Evolutionary conservation across 1,140 invertebrate genomes (phyloP), one percentile per base, ranked within the genome.

Genomic region (Calephelis virginiensis): DNA sequence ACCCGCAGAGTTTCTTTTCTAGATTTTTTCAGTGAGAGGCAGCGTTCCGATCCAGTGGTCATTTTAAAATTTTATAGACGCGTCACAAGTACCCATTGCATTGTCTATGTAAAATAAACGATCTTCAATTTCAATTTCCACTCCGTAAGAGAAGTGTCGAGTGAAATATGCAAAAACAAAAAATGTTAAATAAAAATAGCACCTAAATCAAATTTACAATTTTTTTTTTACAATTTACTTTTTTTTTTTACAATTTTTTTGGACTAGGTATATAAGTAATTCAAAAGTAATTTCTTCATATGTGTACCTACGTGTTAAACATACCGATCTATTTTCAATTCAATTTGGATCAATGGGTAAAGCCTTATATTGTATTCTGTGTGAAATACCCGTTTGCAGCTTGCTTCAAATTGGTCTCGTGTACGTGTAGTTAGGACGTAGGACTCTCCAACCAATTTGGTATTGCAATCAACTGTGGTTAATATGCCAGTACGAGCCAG

Each of bases 391-490:
- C 61, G 56, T 64, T 64, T 64, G 65, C 64, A 63, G 50, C 64
- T 69, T 64, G 64, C 49, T 64, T 64, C 67, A 68, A 72, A 72
- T 72, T 68, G 64, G 64, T 72, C 61, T 53, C 61, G 61, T 67
- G 62, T 71, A 71, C 71, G 68, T 63, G 70, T 70, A 70, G 71
- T 75, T 71, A 72, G 73, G 74, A 76, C 68, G 66, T 70, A 72
- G 69, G 74, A 28, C 28, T 80, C 75, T 76, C 75, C 72, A 75
- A 75, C 75, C 77, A 83, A 83, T 83, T 80, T 80, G 74, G 75
- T 72, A 75, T 77, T 74, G 75, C 73, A 85, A 85, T 85, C 78
- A 85, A 76, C 70, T 76, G 77, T 73, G 72, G 75, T 78, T 85
- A 85, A 82, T 84, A 82, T 76, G 74, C 74, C 71, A 74, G 71